Percentiles rank a stretch among this genome's conserved stretches.
These are phyloP conservation scores for Martes martes DNA, from an alignment of 2,113 vertebrate species.

Conservation along the genomic window DNA sequence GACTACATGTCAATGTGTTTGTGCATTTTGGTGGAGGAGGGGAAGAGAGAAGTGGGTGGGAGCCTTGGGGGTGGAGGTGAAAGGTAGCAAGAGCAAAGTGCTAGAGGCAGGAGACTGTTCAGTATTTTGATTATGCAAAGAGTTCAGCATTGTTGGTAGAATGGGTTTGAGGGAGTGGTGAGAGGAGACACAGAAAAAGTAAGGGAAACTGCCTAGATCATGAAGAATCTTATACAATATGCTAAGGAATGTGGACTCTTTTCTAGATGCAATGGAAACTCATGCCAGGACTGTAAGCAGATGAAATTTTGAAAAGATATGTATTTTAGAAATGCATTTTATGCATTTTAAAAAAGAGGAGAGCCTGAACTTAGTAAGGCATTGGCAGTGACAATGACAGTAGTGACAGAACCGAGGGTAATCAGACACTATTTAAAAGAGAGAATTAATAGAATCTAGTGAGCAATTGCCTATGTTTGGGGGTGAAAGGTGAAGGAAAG, in stretches of 20 bases:
- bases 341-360: neutral
- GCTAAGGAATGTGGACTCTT: neutral
- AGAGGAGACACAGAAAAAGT: neutral
- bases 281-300: conserved; percentile 10
- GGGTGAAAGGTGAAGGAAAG: neutral
- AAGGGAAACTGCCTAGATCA: neutral
- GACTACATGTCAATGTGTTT: neutral
- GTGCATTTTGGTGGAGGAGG: neutral
- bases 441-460: conserved; percentile 38
- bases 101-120: neutral
- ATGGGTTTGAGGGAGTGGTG: neutral
- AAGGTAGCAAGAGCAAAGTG: neutral
- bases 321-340: conserved; percentile 34
- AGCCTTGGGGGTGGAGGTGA: neutral
- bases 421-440: neutral
- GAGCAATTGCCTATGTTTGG: neutral
- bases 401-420: neutral
- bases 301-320: conserved; percentile 30
- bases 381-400: neutral
- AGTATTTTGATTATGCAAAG: conserved; percentile 5
- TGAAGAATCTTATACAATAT: neutral
- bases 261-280: conserved; percentile 13
- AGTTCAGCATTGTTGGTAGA: neutral
- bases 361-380: neutral
- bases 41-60: neutral